A percentile compares a stretch with the other conserved stretches of the same genome.
Conservation (phyloP, 2,797 vertebrate species). For the Kryptolebias ocellatus region DNA sequence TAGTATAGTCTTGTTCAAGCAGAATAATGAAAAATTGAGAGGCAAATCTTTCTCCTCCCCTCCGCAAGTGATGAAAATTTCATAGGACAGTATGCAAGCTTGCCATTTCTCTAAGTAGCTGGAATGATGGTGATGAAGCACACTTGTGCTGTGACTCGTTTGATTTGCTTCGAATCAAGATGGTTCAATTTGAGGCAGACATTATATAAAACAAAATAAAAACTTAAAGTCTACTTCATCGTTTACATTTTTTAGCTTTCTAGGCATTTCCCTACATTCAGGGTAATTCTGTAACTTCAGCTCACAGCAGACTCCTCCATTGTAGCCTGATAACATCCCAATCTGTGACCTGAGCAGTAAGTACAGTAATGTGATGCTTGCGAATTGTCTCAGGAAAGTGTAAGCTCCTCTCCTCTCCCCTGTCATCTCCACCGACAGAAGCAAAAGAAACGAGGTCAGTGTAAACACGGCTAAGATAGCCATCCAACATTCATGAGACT, state of each 20-base stretch:
- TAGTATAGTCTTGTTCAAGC: constrained; percentile 65
- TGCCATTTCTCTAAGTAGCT: constrained; percentile 58
- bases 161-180: constrained; percentile 50
- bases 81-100: constrained; percentile 73
- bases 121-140: constrained; percentile 42
- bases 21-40: constrained; percentile 80
- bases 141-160: constrained; percentile 36
- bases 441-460: constrained; percentile 73
- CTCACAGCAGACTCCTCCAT: constrained; percentile 25
- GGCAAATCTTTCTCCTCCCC: constrained; percentile 67
- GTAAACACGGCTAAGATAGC: constrained; percentile 74
- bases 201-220: constrained; percentile 25
- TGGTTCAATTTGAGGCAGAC: constrained; percentile 43
- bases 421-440: constrained; percentile 54
- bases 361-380: constrained; percentile 63
- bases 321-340: constrained; percentile 34
- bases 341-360: constrained; percentile 54
- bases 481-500: constrained; percentile 81
- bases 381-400: constrained; percentile 49
- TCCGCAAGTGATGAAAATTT: constrained; percentile 79
- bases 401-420: constrained; percentile 50
- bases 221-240: constrained; percentile 13
- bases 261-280: constrained; percentile 5
- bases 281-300: constrained; percentile 27
- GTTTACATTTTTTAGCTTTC: constrained; percentile 1